Conservation (phyloP, 2,113 vertebrate species). For the Dromas ardeola region DNA sequence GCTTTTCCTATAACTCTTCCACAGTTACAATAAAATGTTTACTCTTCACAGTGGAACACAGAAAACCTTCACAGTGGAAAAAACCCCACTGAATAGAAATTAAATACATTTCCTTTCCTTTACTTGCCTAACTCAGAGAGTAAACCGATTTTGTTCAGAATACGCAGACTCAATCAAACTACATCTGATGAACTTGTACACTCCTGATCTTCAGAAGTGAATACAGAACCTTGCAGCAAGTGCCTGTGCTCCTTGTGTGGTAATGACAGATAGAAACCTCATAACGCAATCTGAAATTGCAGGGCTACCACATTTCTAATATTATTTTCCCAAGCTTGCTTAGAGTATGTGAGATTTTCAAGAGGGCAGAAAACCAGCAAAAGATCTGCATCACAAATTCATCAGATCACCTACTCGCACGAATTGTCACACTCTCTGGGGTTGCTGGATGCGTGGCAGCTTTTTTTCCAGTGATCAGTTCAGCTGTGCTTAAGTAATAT, state of each 20-base stretch:
- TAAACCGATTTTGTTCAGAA: not conserved
- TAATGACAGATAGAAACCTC: not conserved
- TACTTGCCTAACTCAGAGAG: not conserved
- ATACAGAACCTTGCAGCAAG: not conserved
- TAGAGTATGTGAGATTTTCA: not conserved
- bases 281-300: fast-evolving
- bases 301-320: not conserved
- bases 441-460: not conserved
- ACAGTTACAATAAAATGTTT: not conserved
- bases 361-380: not conserved
- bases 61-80: not conserved
- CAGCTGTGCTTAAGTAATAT: not conserved
- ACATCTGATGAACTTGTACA: not conserved
- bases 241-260: not conserved
- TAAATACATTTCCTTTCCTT: not conserved
- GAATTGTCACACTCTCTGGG: not conserved
- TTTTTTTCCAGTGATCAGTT: not conserved
- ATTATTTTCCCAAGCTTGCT: not conserved
- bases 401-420: not conserved
- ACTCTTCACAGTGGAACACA: not conserved
- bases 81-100: not conserved
- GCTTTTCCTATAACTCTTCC: not conserved
- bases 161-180: not conserved
- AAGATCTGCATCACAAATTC: not conserved
- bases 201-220: not conserved